Evolutionary conservation across 1,140 invertebrate species (phyloP).

Genomic region (Reticulitermes speratus): DNA sequence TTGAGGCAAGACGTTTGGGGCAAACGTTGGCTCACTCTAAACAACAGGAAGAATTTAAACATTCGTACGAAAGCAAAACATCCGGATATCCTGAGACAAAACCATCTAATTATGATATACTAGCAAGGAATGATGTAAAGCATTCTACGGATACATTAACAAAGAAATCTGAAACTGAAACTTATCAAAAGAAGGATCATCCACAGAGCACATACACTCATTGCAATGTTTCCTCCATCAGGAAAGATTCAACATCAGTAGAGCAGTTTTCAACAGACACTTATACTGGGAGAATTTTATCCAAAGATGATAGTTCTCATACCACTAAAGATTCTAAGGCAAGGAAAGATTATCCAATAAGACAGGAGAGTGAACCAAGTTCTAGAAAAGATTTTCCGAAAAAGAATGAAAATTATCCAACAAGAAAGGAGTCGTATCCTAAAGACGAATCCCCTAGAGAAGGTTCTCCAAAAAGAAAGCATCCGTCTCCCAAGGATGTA

Average conservation of each 20-base stretch:
- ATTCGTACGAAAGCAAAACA: not conserved
- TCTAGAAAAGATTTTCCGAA: not conserved
- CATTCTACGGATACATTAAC: not conserved
- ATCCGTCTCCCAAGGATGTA: not conserved
- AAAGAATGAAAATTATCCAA: not conserved
- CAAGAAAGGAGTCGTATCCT: constrained; percentile 24
- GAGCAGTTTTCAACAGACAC: not conserved
- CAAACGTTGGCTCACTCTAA: not conserved
- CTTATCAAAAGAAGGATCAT: not conserved
- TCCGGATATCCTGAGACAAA: not conserved
- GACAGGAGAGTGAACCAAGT: not conserved
- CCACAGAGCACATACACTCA: not conserved
- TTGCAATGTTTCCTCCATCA: not conserved
- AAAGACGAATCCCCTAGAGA: not conserved
- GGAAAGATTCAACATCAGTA: not conserved
- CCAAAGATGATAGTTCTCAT: not conserved
- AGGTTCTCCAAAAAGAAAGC: not conserved
- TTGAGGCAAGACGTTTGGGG: constrained; percentile 39
- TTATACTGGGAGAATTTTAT: not conserved
- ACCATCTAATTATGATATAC: not conserved
- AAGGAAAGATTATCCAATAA: not conserved
- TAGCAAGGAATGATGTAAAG: constrained; percentile 20
- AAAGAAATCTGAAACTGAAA: not conserved
- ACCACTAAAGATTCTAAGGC: not conserved
- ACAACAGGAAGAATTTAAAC: not conserved